Conservation (phyloP, 2,113 vertebrate species). For the Sinocyclocheilus anshuiensis region DNA sequence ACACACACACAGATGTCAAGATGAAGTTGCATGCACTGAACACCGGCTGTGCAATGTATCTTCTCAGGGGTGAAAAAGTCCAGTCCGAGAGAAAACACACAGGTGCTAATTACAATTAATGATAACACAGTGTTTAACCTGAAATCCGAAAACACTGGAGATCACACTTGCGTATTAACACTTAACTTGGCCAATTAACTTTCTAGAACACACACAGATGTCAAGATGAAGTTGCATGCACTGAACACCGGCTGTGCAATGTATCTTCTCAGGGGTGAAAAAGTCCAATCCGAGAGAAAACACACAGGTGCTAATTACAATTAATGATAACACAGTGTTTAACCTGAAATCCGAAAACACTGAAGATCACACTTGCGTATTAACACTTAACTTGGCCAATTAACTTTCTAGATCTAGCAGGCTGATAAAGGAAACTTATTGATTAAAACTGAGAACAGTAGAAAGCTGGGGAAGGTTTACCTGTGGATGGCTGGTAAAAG, state of each 20-base stretch:
- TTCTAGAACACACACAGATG: slow-evolving; percentile 30
- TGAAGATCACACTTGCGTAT: not conserved
- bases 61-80: slow-evolving; percentile 57
- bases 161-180: not conserved
- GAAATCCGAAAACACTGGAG: not conserved
- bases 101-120: slow-evolving; percentile 18
- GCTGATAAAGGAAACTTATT: slow-evolving; percentile 58
- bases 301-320: slow-evolving; percentile 8
- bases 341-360: not conserved
- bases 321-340: slow-evolving; percentile 7
- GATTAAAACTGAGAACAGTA: slow-evolving; percentile 52
- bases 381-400: too few relatives aligned
- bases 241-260: slow-evolving; percentile 44
- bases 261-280: slow-evolving; percentile 59
- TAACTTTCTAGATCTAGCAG: slow-evolving; percentile 10
- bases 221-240: slow-evolving; percentile 47
- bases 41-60: slow-evolving; percentile 53
- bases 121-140: not conserved
- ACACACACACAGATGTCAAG: slow-evolving; percentile 23
- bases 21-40: slow-evolving; percentile 51
- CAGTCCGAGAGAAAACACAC: slow-evolving; percentile 36
- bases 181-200: too few relatives aligned
- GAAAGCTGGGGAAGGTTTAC: slow-evolving; percentile 59
- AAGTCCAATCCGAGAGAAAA: slow-evolving; percentile 51
- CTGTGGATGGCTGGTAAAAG: slow-evolving; percentile 57